Evolutionary conservation across 2,888 invertebrate species (phyloP), one percentile per base, ranked within the genome.

Genomic region (Dasysyrphus tricinctus): DNA sequence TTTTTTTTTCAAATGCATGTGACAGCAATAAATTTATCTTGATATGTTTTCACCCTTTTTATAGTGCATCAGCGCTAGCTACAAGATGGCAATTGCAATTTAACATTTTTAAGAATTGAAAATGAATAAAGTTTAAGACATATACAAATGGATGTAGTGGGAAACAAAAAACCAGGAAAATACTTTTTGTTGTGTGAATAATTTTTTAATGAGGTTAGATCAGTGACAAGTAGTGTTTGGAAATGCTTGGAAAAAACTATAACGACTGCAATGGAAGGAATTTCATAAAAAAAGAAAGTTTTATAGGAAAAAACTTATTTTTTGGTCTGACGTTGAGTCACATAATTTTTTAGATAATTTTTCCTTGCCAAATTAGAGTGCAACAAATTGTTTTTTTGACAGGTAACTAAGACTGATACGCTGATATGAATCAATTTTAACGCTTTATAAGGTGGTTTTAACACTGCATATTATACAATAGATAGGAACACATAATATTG

Each of bases 81-180:
- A 49, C 37, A 49, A 19, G 39, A 16, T 75, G 76, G 76, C 84
- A 84, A 84, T 80, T 73, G 84, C 84, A 84, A 80, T 76, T 84
- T 80, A 80, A 84, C 84, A 76, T 84, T 54, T 67, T 54, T 67
- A 65, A 37, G 19, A 57, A 61, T 67, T 37, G 73, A 74, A 78
- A 51, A 67, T 19, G 49, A 37, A 49, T 67, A 49, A 67, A 81
- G 57, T 72, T 81, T 39, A 34, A 54, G 24, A 75, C 37, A 14
- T 8, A 37, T 12, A 19, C 9, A 47, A 9, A 59, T 7, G 19
- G 57, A 39, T 19, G 39, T 14, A 12, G 47, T 44, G 14, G 19
- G 14, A 14, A 29, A 61, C 24, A 14, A 44, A 61, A 32, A 12
- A 8, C 3, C 12, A 49, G 14, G 42, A 24, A 24, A 57, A 8